phyloP scores from a whole-genome alignment of 35 echinoderm and acorn worm species.

The Chiridota heheva region DNA sequence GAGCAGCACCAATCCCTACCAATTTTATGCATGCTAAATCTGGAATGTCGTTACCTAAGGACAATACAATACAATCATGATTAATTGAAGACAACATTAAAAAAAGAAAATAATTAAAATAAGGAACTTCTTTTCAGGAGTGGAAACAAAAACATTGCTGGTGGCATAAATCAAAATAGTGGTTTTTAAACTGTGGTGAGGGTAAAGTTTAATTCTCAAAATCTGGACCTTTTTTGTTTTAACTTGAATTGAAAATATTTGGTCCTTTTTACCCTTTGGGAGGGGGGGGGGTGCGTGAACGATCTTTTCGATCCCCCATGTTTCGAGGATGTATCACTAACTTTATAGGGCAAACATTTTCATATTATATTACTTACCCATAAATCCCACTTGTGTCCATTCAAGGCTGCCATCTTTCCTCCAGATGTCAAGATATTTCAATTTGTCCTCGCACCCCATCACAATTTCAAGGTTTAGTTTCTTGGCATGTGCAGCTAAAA shows the following conservation, averaged over 20 bases:
- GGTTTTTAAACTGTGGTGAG: no score
- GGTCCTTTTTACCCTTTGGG: no score
- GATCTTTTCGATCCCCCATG: no score
- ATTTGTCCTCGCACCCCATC: conserved; percentile 50
- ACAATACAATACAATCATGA: conserved; percentile 5
- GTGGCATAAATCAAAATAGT: no score
- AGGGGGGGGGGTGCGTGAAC: no score
- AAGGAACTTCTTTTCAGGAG: no score
- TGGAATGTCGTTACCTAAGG: conserved; percentile 61
- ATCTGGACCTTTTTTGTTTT: no score
- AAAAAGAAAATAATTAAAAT: not conserved
- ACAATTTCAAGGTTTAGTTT: conserved; percentile 41
- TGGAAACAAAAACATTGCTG: no score
- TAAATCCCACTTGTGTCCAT: conserved; percentile 80
- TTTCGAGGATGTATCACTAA: no score
- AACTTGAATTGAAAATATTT: no score
- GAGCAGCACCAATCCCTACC: conserved; percentile 68
- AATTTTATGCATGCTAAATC: conserved; percentile 76
- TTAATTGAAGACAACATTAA: not conserved
- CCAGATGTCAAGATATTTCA: conserved; percentile 70
- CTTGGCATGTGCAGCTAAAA: conserved; percentile 43
- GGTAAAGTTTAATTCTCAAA: no score
- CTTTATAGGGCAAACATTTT: no score
- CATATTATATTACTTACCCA: conserved; percentile 58
- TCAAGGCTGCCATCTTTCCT: conserved; percentile 62